A percentile compares a stretch with the other conserved stretches of the same genome.
These are phyloP conservation scores for Eustalomyia histrio DNA, from an alignment of 2,888 invertebrate genomes.

Conservation along the genomic window DNA sequence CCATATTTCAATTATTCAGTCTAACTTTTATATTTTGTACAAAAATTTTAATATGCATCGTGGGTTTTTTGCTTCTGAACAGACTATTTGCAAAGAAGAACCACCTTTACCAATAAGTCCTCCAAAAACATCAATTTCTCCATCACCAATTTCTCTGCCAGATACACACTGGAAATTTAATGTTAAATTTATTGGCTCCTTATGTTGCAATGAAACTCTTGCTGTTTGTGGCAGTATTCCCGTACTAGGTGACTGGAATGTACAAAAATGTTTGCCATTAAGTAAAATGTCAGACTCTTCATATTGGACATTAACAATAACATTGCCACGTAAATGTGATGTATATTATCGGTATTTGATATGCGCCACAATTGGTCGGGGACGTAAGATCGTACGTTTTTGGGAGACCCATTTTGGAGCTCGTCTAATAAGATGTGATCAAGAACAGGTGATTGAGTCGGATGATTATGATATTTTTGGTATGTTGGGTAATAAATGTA, in stretches of 20 bases:
- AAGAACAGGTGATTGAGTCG: constrained; percentile 66
- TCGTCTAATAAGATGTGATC: constrained; percentile 79
- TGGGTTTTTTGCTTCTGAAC: constrained; percentile 55
- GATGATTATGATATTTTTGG: constrained; percentile 84
- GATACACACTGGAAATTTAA: constrained; percentile 43
- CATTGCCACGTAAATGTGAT: constrained; percentile 16
- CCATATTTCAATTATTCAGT: too few species aligned
- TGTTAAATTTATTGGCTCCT: constrained; percentile 30
- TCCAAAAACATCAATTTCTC: not conserved
- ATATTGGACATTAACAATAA: constrained; percentile 38
- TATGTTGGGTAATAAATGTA: constrained; percentile 78
- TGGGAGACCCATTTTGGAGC: constrained; percentile 91
- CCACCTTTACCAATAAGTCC: not conserved
- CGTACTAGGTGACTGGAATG: constrained; percentile 51
- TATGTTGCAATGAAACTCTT: constrained; percentile 49
- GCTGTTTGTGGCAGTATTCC: constrained; percentile 51
- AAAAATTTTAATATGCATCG: constrained; percentile 45
- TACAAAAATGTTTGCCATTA: constrained; percentile 35
- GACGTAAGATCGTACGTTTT: constrained; percentile 80
- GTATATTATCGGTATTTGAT: constrained; percentile 85
- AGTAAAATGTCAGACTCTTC: not conserved
- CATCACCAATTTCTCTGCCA: not conserved
- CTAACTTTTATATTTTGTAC: not conserved
- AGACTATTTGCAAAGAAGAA: constrained; percentile 5
- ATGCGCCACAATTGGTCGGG: constrained; percentile 70